Evolutionary conservation across 2,113 vertebrate species (phyloP).

Genomic region (Hassar affinis): DNA sequence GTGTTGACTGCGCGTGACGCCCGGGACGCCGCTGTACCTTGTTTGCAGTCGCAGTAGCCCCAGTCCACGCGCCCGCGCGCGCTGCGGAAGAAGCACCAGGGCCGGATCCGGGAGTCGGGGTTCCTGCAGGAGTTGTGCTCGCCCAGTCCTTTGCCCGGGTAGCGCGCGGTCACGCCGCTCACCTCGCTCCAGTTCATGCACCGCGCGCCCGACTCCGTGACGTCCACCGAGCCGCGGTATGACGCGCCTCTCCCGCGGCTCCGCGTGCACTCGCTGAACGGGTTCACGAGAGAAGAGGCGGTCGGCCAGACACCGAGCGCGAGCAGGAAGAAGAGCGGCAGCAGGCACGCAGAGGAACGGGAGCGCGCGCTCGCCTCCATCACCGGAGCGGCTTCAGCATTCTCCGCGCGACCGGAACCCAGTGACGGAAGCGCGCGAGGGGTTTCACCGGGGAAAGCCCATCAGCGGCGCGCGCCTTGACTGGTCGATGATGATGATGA

Average conservation of each 20-base stretch:
- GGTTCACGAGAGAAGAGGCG: conserved; percentile 35
- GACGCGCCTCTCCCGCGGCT: conserved; percentile 69
- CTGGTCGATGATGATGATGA: neutral
- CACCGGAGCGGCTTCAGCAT: conserved; percentile 8
- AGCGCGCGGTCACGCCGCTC: conserved; percentile 70
- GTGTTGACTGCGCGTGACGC: neutral
- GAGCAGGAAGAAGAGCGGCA: conserved; percentile 47
- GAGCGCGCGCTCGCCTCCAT: conserved; percentile 49
- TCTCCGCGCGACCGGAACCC: neutral
- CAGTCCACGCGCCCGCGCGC: conserved; percentile 76
- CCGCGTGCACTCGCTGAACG: conserved; percentile 66
- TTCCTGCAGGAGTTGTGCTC: conserved; percentile 81
- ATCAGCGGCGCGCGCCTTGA: neutral
- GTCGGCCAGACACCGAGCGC: neutral
- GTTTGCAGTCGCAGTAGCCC: conserved; percentile 83
- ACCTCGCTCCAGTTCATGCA: conserved; percentile 81
- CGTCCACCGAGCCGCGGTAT: conserved; percentile 73
- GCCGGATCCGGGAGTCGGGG: conserved; percentile 77
- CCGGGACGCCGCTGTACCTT: conserved; percentile 72
- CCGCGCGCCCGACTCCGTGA: conserved; percentile 77
- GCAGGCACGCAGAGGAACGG: conserved; percentile 39
- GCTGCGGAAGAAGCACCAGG: conserved; percentile 80
- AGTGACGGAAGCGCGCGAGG: neutral
- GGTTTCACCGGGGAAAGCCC: neutral
- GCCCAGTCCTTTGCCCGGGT: conserved; percentile 71